Conservation (phyloP, 1,140 invertebrate species). For the Cydia strobilella region DNA sequence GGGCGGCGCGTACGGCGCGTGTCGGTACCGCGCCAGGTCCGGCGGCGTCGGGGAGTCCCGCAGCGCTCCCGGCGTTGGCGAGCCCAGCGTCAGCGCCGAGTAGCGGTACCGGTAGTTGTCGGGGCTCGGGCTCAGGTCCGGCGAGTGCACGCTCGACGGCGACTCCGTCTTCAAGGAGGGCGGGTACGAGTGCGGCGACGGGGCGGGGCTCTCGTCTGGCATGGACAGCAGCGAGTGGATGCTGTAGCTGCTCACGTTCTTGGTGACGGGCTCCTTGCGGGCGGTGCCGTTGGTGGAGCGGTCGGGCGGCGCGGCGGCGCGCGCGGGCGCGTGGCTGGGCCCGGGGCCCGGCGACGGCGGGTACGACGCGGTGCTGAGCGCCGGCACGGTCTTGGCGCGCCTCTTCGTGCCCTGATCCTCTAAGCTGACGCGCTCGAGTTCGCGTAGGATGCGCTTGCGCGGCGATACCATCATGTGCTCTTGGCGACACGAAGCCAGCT, state of each 20-base stretch:
- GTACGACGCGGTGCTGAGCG: slow-evolving; percentile 67
- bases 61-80: slow-evolving; percentile 47
- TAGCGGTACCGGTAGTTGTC: slow-evolving; percentile 66
- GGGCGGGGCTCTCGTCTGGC: slow-evolving; percentile 65
- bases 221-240: slow-evolving; percentile 87
- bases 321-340: slow-evolving; percentile 55
- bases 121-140: slow-evolving; percentile 68
- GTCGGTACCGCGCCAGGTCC: slow-evolving; percentile 44
- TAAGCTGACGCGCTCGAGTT: slow-evolving; percentile 86
- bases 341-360: slow-evolving; percentile 60
- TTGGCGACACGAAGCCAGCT: slow-evolving; percentile 70
- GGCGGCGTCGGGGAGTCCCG: slow-evolving; percentile 51
- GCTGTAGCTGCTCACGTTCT: slow-evolving; percentile 86
- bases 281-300: slow-evolving; percentile 54
- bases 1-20: slow-evolving; percentile 44
- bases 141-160: slow-evolving; percentile 66
- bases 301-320: slow-evolving; percentile 38
- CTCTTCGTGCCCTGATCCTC: slow-evolving; percentile 81
- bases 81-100: slow-evolving; percentile 52
- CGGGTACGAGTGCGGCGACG: slow-evolving; percentile 63
- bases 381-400: slow-evolving; percentile 73
- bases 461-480: slow-evolving; percentile 83
- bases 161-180: slow-evolving; percentile 68
- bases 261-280: slow-evolving; percentile 61
- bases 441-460: slow-evolving; percentile 86